Evolutionary conservation across 2,113 vertebrate genomes (phyloP).

Genomic region (Pollimyrus isidori): DNA sequence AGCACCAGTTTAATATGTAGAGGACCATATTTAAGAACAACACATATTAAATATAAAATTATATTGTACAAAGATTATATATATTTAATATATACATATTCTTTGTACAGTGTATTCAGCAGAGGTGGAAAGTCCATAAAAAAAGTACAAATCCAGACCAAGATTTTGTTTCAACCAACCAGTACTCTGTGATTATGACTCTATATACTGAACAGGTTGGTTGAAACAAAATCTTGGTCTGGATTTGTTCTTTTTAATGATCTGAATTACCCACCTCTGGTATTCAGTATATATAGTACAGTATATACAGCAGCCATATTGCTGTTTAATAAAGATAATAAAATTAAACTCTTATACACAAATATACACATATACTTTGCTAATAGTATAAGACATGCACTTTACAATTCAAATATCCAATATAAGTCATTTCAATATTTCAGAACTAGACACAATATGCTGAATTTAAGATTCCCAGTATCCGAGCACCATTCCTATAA

Average conservation of each 20-base stretch:
- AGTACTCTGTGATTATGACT: not conserved
- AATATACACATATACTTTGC: slow-evolving; percentile 66
- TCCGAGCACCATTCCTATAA: not conserved
- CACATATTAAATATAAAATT: slow-evolving; percentile 37
- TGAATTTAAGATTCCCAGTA: not conserved
- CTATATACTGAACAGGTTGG: not conserved
- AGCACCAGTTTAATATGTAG: slow-evolving; percentile 58
- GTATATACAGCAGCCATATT: slow-evolving; percentile 56
- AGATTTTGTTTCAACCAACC: not conserved
- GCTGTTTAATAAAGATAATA: slow-evolving; percentile 61
- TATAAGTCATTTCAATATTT: slow-evolving; percentile 51
- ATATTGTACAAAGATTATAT: not conserved
- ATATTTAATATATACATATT: not conserved
- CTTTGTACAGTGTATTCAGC: not conserved
- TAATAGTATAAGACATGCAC: slow-evolving; percentile 53
- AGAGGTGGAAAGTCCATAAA: not conserved
- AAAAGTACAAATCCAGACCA: not conserved
- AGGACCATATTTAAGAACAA: slow-evolving; percentile 46
- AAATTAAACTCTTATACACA: slow-evolving; percentile 75
- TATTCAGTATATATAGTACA: slow-evolving; percentile 54
- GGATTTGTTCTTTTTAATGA: not conserved
- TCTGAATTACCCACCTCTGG: not conserved
- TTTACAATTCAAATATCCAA: slow-evolving; percentile 53
- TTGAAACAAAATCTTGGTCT: not conserved
- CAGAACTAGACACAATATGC: slow-evolving; percentile 39